Evolutionary conservation across 2,888 invertebrate genomes (phyloP), one percentile per base, ranked within the genome.

Genomic region (Atrina japonica): DNA sequence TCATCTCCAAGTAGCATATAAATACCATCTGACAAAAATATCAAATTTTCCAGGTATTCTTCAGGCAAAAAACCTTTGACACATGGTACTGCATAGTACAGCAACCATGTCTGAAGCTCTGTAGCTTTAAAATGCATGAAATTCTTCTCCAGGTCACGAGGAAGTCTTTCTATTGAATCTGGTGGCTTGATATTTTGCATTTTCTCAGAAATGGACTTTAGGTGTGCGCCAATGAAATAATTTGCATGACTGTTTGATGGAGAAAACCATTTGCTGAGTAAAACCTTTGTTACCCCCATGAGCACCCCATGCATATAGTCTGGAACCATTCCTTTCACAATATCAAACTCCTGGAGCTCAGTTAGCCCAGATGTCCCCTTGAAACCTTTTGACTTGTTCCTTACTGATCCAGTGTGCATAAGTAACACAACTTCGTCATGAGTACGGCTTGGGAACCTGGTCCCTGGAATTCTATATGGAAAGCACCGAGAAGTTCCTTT

Each of bases 121-220:
- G 76, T 76, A 40, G 77, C 77, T 66, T 80, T 80, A n/a, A 75
- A 73, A 53, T 73, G 43, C 3, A 14, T 21, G 41, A 73, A 77
- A 53, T 80, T 60, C 25, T 77, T 75, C 58, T 76, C 76, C 9
- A 80, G 41, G 43, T 78, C 70, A 5, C 76, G 40, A 11, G 76
- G 76, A 40, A 80, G 41, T 16, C 77, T 66, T 60, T 78, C 75
- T 45, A 80, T 73, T 40, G 30, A 52, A 11, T 63, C 1, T 30
- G 78, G 73, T 21, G n/a, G n/a, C n/a, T n/a, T n/a, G n/a, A n/a
- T n/a, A n/a, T n/a, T n/a, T n/a, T n/a, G n/a, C n/a, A n/a, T 77
- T 77, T 11, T 73, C 59, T n/a, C n/a, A n/a, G n/a, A n/a, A n/a
- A n/a, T n/a, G n/a, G n/a, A n/a, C n/a, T n/a, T n/a, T n/a, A n/a